phyloP scores from a whole-genome alignment of 2,888 invertebrate genomes.

The Syritta pipiens region DNA sequence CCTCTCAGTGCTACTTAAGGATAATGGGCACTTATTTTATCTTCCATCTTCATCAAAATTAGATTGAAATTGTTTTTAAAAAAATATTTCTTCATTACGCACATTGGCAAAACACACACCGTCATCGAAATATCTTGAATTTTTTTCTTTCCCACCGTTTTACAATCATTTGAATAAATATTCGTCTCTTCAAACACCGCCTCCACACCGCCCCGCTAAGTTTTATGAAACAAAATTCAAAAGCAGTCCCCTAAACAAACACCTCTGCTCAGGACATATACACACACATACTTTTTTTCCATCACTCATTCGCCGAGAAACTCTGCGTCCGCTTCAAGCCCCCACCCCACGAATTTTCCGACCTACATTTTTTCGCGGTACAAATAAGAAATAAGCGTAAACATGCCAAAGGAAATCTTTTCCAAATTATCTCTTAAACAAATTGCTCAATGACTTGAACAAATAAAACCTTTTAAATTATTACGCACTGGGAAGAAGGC shows the following conservation, averaged over 20 bases:
- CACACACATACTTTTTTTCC: background rate
- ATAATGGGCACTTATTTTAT: too few species aligned
- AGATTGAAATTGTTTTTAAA: too few species aligned
- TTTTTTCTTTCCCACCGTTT: background rate
- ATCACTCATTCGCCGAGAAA: background rate
- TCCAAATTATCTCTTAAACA: constrained; percentile 48
- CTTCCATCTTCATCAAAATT: too few species aligned
- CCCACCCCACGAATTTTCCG: background rate
- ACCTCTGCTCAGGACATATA: background rate
- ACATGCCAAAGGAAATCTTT: constrained; percentile 51
- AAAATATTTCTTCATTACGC: too few species aligned
- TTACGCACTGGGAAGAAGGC: constrained; percentile 29
- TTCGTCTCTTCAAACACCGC: constrained; percentile 13
- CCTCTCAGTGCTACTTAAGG: too few species aligned
- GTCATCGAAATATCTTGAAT: background rate
- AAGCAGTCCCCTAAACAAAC: constrained; percentile 8
- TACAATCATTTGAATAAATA: constrained; percentile 22
- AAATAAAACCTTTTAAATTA: constrained; percentile 57
- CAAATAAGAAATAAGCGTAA: constrained; percentile 51
- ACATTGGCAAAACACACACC: background rate
- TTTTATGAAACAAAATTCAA: constrained; percentile 6
- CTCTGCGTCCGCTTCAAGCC: background rate
- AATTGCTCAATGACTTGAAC: constrained; percentile 57
- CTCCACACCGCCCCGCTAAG: background rate
- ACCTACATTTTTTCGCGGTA: background rate